Percentiles rank a stretch among this genome's conserved stretches.
These are phyloP conservation scores for Porites divaricata DNA, from an alignment of 92 coral and sea anemone species.

Conservation along the genomic window DNA sequence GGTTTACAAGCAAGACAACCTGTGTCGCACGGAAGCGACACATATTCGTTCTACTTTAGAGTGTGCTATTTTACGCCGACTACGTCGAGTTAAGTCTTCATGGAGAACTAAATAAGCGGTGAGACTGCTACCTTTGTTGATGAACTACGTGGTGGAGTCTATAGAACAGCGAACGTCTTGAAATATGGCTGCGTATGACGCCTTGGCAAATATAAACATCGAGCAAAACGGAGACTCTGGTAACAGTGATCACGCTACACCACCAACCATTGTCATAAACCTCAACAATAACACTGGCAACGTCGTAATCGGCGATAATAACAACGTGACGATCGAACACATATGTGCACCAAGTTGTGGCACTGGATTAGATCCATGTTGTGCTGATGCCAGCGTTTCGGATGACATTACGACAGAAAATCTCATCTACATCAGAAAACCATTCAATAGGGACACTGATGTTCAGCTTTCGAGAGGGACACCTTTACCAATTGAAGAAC, in stretches of 20 bases:
- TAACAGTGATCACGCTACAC: background rate
- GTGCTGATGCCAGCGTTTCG: background rate
- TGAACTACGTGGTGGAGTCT: no score
- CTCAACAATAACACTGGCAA: background rate
- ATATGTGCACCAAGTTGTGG: background rate
- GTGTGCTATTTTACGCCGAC: no score
- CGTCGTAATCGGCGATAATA: background rate
- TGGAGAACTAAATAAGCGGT: no score
- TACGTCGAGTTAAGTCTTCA: no score
- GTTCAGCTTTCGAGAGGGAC: background rate
- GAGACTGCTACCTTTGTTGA: no score
- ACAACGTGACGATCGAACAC: background rate
- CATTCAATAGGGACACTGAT: background rate
- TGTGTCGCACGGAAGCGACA: no score
- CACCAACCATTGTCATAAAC: background rate
- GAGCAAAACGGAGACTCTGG: background rate
- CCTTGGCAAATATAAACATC: background rate
- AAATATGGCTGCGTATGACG: background rate
- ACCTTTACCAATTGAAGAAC: background rate
- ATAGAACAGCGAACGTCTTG: no score
- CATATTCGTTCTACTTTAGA: no score
- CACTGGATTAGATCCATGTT: background rate
- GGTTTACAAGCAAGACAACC: no score
- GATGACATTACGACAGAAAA: background rate
- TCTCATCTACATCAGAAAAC: background rate